Conservation (phyloP, 2,888 invertebrate genomes). For the Brachynemurus nebulosus region DNA sequence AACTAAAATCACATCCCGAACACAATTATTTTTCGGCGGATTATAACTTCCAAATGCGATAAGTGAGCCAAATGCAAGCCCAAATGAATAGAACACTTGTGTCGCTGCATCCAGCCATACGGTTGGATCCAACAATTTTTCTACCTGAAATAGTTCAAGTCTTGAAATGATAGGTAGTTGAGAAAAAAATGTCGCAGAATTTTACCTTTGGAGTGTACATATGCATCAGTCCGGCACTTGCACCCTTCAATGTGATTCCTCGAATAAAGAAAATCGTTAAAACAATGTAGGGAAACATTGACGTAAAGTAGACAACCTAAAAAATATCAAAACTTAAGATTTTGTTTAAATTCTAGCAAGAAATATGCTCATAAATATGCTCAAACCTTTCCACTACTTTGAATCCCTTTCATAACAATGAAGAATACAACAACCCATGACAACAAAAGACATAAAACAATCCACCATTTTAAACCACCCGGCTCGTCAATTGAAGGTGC, state of each 20-base stretch:
- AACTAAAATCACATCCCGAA: slow-evolving; percentile 78
- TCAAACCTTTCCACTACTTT: slow-evolving; percentile 93
- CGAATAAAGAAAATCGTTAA: slow-evolving; percentile 88
- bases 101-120: slow-evolving; percentile 96
- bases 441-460: slow-evolving; percentile 70
- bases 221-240: slow-evolving; percentile 70
- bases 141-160: slow-evolving; percentile 42
- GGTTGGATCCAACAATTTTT: slow-evolving; percentile 70
- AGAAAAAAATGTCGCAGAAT: neutral
- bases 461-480: slow-evolving; percentile 85
- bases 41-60: slow-evolving; percentile 95
- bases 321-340: slow-evolving; percentile 21
- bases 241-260: slow-evolving; percentile 77
- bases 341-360: neutral
- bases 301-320: slow-evolving; percentile 89
- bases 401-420: slow-evolving; percentile 93
- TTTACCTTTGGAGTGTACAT: slow-evolving; percentile 85
- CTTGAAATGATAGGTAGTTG: neutral
- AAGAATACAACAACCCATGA: slow-evolving; percentile 88
- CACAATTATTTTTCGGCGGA: slow-evolving; percentile 87
- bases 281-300: slow-evolving; percentile 87
- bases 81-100: slow-evolving; percentile 93
- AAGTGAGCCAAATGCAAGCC: slow-evolving; percentile 86
- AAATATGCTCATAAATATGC: neutral
- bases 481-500: slow-evolving; percentile 74